A percentile compares a stretch with the other conserved stretches of the same genome.
phyloP scores from a whole-genome alignment of 2,888 invertebrate species.

The Pharmacophagus antenor region DNA sequence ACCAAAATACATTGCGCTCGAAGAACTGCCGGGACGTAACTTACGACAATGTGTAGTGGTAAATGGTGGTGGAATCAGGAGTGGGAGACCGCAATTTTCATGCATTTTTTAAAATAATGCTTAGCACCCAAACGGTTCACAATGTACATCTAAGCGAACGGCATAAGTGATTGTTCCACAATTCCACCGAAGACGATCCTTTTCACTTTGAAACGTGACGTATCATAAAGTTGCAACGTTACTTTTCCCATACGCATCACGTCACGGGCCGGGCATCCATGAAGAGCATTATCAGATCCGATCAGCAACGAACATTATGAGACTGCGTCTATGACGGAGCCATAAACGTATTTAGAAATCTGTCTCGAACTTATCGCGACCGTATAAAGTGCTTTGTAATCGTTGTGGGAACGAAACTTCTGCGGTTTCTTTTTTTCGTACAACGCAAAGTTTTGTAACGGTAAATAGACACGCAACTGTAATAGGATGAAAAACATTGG shows the following conservation, averaged over 20 bases:
- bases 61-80: too few relatives aligned
- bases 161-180: not conserved
- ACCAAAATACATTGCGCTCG: too few relatives aligned
- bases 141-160: not conserved
- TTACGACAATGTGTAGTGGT: too few relatives aligned
- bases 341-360: slow-evolving; percentile 21
- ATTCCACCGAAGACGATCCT: not conserved
- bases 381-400: slow-evolving; percentile 21
- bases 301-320: slow-evolving; percentile 19
- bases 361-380: slow-evolving; percentile 11
- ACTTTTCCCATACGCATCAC: slow-evolving; percentile 17
- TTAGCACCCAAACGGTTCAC: not conserved
- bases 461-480: not conserved
- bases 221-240: slow-evolving; percentile 16
- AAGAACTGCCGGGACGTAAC: too few relatives aligned
- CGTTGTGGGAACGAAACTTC: slow-evolving; percentile 4
- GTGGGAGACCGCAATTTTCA: not conserved
- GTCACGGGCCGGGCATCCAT: slow-evolving; percentile 5
- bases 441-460: not conserved
- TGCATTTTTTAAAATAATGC: not conserved
- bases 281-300: slow-evolving; percentile 17
- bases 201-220: slow-evolving; percentile 25
- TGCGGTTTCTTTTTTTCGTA: not conserved
- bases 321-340: slow-evolving; percentile 8
- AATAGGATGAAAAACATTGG: not conserved